Evolutionary conservation across 1,140 invertebrate genomes (phyloP).

Genomic region (Pteromalus puparum): DNA sequence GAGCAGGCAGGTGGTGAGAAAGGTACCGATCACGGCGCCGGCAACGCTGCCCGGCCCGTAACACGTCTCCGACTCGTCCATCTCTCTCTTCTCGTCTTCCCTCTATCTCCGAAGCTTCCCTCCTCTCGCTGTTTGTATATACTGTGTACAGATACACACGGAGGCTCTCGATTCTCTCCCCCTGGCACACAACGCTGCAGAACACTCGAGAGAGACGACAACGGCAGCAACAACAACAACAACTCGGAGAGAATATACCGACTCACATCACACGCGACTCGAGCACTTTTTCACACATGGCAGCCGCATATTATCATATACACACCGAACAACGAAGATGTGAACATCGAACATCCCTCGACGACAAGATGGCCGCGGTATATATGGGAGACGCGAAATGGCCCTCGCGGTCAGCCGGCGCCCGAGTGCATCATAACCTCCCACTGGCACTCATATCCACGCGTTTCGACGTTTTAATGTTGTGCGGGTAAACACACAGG

Average conservation of each 20-base stretch:
- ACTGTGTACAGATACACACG: not conserved
- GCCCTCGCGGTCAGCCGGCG: not conserved
- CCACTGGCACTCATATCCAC: no score
- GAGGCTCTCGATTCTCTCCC: not conserved
- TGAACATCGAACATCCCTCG: not conserved
- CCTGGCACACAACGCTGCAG: not conserved
- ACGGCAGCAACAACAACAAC: no score
- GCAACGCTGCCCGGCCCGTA: constrained; percentile 74
- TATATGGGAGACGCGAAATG: constrained; percentile 6
- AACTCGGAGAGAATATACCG: no score
- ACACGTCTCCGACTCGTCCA: constrained; percentile 63
- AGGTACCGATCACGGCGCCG: constrained; percentile 77
- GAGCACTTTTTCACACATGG: not conserved
- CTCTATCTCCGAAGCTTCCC: not conserved
- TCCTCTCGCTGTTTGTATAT: not conserved
- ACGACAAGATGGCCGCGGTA: constrained; percentile 33
- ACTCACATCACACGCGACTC: not conserved
- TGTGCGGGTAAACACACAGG: no score
- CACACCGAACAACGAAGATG: not conserved
- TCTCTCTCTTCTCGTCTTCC: not conserved
- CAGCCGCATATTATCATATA: not conserved
- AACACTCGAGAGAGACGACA: not conserved
- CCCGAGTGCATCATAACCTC: not conserved
- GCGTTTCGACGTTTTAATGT: no score
- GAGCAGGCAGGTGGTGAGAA: constrained; percentile 73